Conservation (phyloP, 2,797 vertebrate genomes). For the Myioborus melanocephalus region DNA sequence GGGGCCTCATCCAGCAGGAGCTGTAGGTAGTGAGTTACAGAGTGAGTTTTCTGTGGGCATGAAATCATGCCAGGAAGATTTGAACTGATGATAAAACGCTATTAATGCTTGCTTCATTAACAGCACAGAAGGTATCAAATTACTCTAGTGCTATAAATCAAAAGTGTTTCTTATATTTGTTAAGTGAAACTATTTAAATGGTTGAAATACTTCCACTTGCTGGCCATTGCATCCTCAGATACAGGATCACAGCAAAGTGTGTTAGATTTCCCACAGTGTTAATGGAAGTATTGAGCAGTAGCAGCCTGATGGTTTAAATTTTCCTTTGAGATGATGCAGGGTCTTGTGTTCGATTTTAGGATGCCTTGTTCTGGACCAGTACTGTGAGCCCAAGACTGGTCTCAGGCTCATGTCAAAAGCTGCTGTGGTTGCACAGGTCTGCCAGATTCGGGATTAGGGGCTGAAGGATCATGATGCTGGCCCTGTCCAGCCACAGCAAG, state of each 20-base stretch:
- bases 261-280: not conserved
- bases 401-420: not conserved
- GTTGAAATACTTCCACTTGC: not conserved
- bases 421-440: not conserved
- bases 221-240: not conserved
- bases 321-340: not conserved
- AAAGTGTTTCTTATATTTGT: not conserved
- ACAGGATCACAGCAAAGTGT: not conserved
- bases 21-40: not conserved
- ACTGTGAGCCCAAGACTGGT: fast-evolving
- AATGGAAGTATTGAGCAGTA: not conserved
- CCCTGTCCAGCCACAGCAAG: not conserved
- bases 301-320: not conserved
- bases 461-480: not conserved
- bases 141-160: not conserved
- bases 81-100: not conserved
- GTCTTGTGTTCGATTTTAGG: not conserved
- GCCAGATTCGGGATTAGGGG: not conserved
- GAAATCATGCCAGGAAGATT: conserved; percentile 14
- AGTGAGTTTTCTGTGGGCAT: not conserved
- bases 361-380: not conserved
- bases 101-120: conserved; percentile 2
- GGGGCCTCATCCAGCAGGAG: not conserved
- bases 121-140: not conserved
- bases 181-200: not conserved